Base-by-base conservation (phyloP, 2,113 vertebrate species). In the Nycticryphes semicollaris region DNA sequence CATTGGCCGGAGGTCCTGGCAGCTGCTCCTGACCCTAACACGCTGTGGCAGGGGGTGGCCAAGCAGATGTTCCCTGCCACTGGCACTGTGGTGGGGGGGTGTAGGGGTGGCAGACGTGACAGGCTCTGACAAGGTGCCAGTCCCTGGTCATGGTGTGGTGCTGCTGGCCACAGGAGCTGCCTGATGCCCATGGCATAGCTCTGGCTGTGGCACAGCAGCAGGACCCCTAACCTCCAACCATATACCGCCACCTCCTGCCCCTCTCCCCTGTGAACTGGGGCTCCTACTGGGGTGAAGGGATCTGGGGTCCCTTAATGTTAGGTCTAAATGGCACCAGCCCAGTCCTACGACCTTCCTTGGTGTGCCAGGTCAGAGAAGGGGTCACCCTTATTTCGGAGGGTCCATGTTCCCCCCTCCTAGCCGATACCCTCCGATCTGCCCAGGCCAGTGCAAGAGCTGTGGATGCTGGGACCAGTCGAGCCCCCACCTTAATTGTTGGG, bases 31-130 rank as follows among this genome's bases (percentile, higher is more conserved):
- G 97, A 96, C 97, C 98, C 85, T 98, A 97, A 98, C 91, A 24
- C 63, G 93, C 94, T 59, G 92, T 97, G 98, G 98, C 98, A 98
- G 97, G 51, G 95, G 96, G 98, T 77, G 90, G 96, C 96, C 43
- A 92, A 98, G 98, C 98, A 98, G 98, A 98, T 98, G 98, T 97
- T 99, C 93, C 95, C 96, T 98, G 98, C 98, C 98, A 99, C 92
- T 93, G 98, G 98, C 98, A 89, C 94, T 70, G 63, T 33, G 93
- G 90, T 73, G 74, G 9, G 50, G 76, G 77, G 37, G 28, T 22
- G 3, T 3, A 8, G 53, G 67, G 54, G 1, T 9, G 77, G 66
- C 80, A 6, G 86, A 83, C 14, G 60, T 50, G 89, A 95, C 35
- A 9, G 51, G 69, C 64, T 80, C n/a, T 84, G 92, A 94, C 92